These are phyloP conservation scores for Glomeris maerens DNA, from an alignment of 1,140 invertebrate genomes.

Conservation along the genomic window DNA sequence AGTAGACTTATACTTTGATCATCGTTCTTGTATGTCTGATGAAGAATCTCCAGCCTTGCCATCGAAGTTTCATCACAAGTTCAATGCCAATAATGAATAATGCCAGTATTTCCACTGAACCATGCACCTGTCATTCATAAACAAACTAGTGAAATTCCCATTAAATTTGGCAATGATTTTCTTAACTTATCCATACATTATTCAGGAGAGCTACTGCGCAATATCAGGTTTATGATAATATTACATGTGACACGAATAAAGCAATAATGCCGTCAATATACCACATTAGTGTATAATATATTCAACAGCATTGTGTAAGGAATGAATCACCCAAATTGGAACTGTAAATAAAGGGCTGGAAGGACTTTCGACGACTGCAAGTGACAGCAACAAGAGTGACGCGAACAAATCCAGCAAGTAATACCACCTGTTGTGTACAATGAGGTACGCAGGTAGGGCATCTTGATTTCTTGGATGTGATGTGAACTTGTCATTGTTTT, in stretches of 20 bases:
- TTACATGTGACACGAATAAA: no score
- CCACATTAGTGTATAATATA: no score
- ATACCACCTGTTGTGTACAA: slow-evolving; percentile 79
- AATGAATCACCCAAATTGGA: slow-evolving; percentile 9
- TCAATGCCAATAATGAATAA: slow-evolving; percentile 61
- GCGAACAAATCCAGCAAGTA: slow-evolving; percentile 66
- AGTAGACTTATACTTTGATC: slow-evolving; percentile 49
- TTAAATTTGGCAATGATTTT: neutral
- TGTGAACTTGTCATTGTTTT: slow-evolving; percentile 85
- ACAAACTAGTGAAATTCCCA: slow-evolving; percentile 7
- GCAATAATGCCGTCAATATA: no score
- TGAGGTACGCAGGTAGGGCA: slow-evolving; percentile 68
- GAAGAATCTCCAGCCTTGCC: slow-evolving; percentile 72
- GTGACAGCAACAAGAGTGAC: slow-evolving; percentile 56
- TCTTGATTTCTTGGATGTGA: slow-evolving; percentile 68
- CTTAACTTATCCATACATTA: no score
- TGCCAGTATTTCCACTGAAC: slow-evolving; percentile 65
- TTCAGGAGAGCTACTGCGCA: no score
- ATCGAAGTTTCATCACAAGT: slow-evolving; percentile 61
- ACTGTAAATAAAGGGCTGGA: slow-evolving; percentile 55
- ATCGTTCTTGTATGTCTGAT: slow-evolving; percentile 68
- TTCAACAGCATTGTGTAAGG: no score
- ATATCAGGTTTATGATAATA: no score
- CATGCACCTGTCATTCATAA: slow-evolving; percentile 42
- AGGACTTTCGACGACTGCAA: slow-evolving; percentile 68